phyloP scores from a whole-genome alignment of 2,797 vertebrate species.

The Pangasius djambal region DNA sequence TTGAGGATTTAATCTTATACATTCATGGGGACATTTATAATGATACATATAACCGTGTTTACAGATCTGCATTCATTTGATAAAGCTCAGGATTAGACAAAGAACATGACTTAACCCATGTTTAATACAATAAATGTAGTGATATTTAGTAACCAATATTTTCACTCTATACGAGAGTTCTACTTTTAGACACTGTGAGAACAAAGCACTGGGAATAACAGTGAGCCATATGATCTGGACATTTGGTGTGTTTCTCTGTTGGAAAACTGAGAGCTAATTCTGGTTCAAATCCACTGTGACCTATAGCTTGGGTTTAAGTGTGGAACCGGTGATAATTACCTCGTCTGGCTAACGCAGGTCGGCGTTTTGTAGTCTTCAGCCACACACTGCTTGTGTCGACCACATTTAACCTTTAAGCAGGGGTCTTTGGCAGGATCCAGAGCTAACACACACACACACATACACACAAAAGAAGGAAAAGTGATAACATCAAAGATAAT shows the following conservation, averaged over 20 bases:
- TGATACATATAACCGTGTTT: background rate
- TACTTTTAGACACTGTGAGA: background rate
- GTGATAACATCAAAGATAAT: background rate
- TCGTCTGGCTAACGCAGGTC: constrained; percentile 90
- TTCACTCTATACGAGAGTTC: background rate
- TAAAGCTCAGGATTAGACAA: background rate
- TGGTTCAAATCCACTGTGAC: background rate
- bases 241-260: background rate
- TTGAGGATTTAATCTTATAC: background rate
- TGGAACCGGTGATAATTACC: constrained; percentile 72
- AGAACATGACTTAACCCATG: background rate
- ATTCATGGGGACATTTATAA: background rate
- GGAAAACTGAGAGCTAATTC: constrained; percentile 17
- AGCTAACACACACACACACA: constrained; percentile 65
- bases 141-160: background rate
- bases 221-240: background rate
- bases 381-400: constrained; percentile 93
- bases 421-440: constrained; percentile 94
- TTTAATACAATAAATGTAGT: background rate
- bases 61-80: background rate
- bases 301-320: background rate
- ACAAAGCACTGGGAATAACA: background rate
- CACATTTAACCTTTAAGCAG: constrained; percentile 94
- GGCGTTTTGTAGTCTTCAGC: constrained; percentile 88
- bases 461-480: background rate